Base-by-base conservation (phyloP, 2,888 invertebrate genomes). In the Julus scanicus region DNA sequence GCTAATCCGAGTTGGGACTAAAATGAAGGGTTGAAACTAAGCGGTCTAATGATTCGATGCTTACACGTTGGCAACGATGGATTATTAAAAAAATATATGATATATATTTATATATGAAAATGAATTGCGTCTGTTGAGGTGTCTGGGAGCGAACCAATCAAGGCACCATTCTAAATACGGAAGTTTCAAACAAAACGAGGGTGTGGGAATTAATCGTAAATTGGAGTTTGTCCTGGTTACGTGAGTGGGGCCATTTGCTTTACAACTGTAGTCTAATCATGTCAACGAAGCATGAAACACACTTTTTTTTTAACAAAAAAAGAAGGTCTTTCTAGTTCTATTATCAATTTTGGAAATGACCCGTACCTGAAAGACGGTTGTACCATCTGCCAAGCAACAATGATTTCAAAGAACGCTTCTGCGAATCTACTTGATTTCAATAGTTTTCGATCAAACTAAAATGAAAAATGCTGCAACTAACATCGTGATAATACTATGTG, bases 361-460 rank as follows among this genome's bases (percentile, higher is more conserved):
- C 80, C 80, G 37, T 80, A 80, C 80, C 80, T 80, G 80, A 80
- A 80, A 80, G 80, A 80, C 80, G 80, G 80, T 80, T 80, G 80
- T 80, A 80, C 80, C 80, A 37, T 80, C 80, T 80, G 80, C 80
- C 80, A 80, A 80, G 80, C 80, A 80, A 80, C 80, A 80, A 80
- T 80, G 80, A 80, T 80, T 80, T 80, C 80, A 80, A 80, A 80
- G 80, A 80, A 80, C 80, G 80, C 80, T 37, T 80, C 80, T 80
- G 80, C 80, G 80, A 80, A 80, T 80, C 80, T 80, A 80, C 80
- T 80, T 80, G 80, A 80, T 80, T 80, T 80, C 80, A 80, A 80
- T 20, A 80, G 80, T 80, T 80, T 80, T 17, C 80, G 20, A 80
- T 80, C 37, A 13, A 80, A 80, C 80, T 80, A 80, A 80, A 80